Conservation (phyloP, 2,888 invertebrate genomes). For the Deroplatys truncata region DNA sequence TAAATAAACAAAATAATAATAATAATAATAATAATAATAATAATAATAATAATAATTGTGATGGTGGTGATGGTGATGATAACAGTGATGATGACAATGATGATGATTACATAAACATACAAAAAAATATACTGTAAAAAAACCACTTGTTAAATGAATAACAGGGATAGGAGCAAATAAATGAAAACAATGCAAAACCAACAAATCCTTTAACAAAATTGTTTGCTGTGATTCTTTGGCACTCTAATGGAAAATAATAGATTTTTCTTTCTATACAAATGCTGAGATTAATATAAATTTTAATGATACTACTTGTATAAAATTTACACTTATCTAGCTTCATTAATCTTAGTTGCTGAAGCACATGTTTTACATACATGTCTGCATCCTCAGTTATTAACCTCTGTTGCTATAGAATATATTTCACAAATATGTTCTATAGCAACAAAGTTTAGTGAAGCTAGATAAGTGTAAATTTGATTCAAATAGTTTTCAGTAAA, state of each 20-base stretch:
- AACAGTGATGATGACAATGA: no score
- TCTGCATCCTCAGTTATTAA: no score
- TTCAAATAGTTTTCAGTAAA: no score
- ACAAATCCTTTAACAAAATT: slow-evolving; percentile 20
- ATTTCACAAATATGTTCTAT: no score
- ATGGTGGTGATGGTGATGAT: background rate
- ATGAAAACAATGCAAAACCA: slow-evolving; percentile 21
- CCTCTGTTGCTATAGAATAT: no score
- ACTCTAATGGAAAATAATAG: background rate
- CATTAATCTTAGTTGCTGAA: no score
- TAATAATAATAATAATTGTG: background rate
- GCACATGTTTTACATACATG: no score
- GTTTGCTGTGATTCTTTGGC: slow-evolving; percentile 26
- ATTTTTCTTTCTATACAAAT: background rate
- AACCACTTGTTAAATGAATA: slow-evolving; percentile 18
- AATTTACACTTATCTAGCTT: no score
- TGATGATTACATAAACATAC: background rate
- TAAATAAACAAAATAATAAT: slow-evolving; percentile 26
- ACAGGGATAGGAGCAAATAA: background rate
- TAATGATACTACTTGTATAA: no score
- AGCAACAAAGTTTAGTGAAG: no score
- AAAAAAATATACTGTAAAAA: slow-evolving; percentile 6
- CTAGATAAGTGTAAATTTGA: no score
- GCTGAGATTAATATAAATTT: no score
- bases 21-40: slow-evolving; percentile 17